These are phyloP conservation scores for Pandemis cinnamomeana DNA, from an alignment of 2,888 invertebrate species.

Conservation along the genomic window DNA sequence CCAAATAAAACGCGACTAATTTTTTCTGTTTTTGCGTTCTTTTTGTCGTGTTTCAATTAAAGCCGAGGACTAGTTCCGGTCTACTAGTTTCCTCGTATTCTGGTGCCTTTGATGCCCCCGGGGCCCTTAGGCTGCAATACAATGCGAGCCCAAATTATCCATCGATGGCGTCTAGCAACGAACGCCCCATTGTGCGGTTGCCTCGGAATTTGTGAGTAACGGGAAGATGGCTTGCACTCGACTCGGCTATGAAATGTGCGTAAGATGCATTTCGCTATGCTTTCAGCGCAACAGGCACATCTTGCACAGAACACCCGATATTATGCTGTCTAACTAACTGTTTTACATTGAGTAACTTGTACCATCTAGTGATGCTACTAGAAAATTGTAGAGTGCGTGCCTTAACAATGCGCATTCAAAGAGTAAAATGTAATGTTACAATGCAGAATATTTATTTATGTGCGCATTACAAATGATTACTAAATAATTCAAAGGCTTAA, in stretches of 20 bases:
- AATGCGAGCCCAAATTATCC: constrained; percentile 72
- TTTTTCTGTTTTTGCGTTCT: constrained; percentile 61
- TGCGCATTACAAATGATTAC: no score
- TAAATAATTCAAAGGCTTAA: not conserved
- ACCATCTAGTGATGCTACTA: constrained; percentile 33
- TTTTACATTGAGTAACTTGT: constrained; percentile 24
- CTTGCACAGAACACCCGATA: constrained; percentile 24
- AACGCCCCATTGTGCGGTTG: constrained; percentile 66
- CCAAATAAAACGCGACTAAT: constrained; percentile 58
- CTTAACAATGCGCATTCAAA: constrained; percentile 20
- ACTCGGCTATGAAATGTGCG: constrained; percentile 60
- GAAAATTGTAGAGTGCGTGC: constrained; percentile 33
- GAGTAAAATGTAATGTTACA: constrained; percentile 7
- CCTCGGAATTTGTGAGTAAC: constrained; percentile 72
- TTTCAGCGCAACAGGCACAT: constrained; percentile 45
- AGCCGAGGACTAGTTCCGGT: constrained; percentile 62
- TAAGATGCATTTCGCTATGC: constrained; percentile 69
- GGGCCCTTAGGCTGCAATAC: constrained; percentile 61
- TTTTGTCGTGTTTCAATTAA: constrained; percentile 67
- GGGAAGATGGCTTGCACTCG: constrained; percentile 69
- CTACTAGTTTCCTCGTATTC: constrained; percentile 56
- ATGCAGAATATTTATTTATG: not conserved
- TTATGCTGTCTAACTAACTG: constrained; percentile 36
- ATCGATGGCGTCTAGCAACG: constrained; percentile 62
- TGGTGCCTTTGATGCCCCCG: constrained; percentile 58